Conservation (phyloP, 1,140 invertebrate species). For the Chlorops oryzae region DNA sequence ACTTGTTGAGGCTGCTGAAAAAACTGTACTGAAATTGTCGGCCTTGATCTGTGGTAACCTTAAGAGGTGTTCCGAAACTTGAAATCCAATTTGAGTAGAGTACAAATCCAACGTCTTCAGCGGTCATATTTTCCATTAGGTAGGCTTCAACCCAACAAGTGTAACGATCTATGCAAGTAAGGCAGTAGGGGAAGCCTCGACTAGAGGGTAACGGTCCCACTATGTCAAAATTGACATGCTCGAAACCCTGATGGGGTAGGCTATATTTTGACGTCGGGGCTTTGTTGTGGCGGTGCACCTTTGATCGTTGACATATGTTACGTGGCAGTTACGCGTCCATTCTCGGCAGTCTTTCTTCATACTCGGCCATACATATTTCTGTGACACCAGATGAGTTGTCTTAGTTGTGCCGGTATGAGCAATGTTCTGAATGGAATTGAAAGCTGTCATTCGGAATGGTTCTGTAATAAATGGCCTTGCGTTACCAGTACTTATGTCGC, state of each 20-base stretch:
- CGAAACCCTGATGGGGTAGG: not conserved
- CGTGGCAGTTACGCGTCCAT: not conserved
- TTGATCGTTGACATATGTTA: slow-evolving; percentile 3
- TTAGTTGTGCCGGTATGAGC: not conserved
- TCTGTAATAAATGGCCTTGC: not conserved
- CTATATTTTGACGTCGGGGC: not conserved
- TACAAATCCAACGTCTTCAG: too few relatives aligned
- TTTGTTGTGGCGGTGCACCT: not conserved
- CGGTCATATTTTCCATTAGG: slow-evolving; percentile 27
- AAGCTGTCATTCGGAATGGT: not conserved
- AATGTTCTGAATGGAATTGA: slow-evolving; percentile 4
- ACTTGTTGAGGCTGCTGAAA: slow-evolving; percentile 19
- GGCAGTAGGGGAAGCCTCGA: slow-evolving; percentile 24
- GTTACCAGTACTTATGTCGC: slow-evolving; percentile 10
- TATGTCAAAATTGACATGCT: slow-evolving; percentile 1
- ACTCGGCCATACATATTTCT: slow-evolving; percentile 3
- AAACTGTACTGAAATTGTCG: slow-evolving; percentile 22
- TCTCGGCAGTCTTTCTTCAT: not conserved
- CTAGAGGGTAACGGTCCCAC: slow-evolving; percentile 22
- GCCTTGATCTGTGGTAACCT: slow-evolving; percentile 40
- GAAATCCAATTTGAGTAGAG: slow-evolving; percentile 38
- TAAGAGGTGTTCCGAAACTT: slow-evolving; percentile 31
- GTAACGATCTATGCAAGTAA: too few relatives aligned
- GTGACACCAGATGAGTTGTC: slow-evolving; percentile 1
- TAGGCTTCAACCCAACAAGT: slow-evolving; percentile 36